Evolutionary conservation across 2,888 invertebrate species (phyloP), one percentile per base, ranked within the genome.

Genomic region (Aphidoletes aphidimyza): DNA sequence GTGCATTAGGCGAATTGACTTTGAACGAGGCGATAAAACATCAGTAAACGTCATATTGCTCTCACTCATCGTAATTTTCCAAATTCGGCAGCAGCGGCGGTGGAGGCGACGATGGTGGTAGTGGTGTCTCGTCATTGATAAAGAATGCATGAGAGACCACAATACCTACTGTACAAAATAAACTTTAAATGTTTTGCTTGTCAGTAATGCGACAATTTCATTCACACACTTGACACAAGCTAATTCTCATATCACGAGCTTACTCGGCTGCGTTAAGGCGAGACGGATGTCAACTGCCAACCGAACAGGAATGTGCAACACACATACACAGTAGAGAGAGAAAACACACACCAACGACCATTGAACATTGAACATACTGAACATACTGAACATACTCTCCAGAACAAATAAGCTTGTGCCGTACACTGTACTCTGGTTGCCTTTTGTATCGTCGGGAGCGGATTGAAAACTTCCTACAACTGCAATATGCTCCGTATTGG

Each of bases 111-210:
- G 54, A 17, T 17, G 47, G 26, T 26, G 22, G 8, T 54, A 22
- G 14, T 69, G 26, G 17, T 69, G 69, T n/a, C 69, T 14, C 69
- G 30, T 69, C 17, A 69, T 69, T 69, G 69, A 69, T 69, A 69
- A 69, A 69, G 69, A 69, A 69, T 69, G 69, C 69, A 69, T 69
- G 69, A 69, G 69, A 69, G 69, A 69, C 69, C 34, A 69, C 69
- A 69, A 69, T 30, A 69, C 69, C 26, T 69, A 69, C 30, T 69
- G 34, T 69, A 69, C 14, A 30, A 69, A 42, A 9, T 9, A 26
- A 34, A 69, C 69, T 54, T 54, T 54, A 22, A 69, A 69, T 69
- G 26, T 69, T 34, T 30, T 30, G 26, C 19, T 69, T 69, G 69
- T 69, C 69, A 69, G 69, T 69, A 69, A 69, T 69, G 69, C 69